phyloP scores from a whole-genome alignment of 2,797 vertebrate genomes.

The Okamejei kenojei region DNA sequence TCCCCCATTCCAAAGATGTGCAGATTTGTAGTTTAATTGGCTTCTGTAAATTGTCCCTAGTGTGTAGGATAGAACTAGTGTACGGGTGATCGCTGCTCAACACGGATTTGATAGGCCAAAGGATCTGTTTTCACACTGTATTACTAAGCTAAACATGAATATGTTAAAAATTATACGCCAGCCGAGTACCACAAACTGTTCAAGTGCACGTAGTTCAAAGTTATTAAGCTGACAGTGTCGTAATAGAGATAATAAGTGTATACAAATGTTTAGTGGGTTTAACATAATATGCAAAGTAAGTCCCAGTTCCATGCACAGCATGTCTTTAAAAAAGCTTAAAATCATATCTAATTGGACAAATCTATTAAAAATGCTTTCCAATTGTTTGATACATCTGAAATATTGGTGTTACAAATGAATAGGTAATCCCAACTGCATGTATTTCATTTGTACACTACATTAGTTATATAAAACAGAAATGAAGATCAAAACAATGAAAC shows the following conservation, averaged over 20 bases:
- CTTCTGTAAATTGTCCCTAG: too few relatives aligned
- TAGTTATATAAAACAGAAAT: conserved; percentile 10
- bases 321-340: background rate
- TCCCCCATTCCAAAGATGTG: too few relatives aligned
- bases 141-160: background rate
- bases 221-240: background rate
- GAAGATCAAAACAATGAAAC: background rate
- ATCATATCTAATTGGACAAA: background rate
- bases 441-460: background rate
- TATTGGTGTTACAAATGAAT: background rate
- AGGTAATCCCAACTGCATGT: background rate
- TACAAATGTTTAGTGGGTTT: background rate
- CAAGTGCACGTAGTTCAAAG: background rate
- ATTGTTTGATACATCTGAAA: background rate
- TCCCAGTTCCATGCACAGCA: background rate
- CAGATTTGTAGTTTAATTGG: too few relatives aligned
- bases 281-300: background rate
- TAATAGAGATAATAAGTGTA: too few relatives aligned
- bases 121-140: too few relatives aligned
- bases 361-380: background rate
- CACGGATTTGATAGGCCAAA: too few relatives aligned
- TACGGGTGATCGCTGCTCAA: too few relatives aligned
- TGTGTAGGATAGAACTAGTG: too few relatives aligned
- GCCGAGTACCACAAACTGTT: background rate
- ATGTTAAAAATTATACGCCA: background rate